Conservation (phyloP, 2,888 invertebrate species). For the Bellardia pandia region DNA sequence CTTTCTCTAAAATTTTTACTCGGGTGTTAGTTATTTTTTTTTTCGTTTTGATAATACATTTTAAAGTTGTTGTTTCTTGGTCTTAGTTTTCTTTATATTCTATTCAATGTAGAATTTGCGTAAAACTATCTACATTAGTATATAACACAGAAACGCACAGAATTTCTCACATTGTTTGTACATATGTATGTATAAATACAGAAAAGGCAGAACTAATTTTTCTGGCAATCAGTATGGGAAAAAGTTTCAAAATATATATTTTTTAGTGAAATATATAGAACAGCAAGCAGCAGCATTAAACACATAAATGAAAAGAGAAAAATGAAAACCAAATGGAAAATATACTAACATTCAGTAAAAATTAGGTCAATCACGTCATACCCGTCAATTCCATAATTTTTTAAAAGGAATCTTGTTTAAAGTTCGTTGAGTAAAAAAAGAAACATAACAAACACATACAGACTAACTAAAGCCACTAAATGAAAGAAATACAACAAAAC, state of each 20-base stretch:
- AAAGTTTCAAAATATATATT: not conserved
- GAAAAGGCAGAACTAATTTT: slow-evolving; percentile 32
- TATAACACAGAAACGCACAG: not conserved
- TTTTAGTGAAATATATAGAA: slow-evolving; percentile 25
- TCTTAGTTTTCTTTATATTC: not conserved
- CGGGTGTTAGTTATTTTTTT: not conserved
- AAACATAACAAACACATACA: slow-evolving; percentile 10
- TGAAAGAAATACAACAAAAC: slow-evolving; percentile 15
- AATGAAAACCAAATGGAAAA: slow-evolving; percentile 39
- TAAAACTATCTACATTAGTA: slow-evolving; percentile 1
- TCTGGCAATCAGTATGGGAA: slow-evolving; percentile 24
- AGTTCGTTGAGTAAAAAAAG: not conserved
- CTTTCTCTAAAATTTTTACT: not conserved
- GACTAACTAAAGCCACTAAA: slow-evolving; percentile 30
- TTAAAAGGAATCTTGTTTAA: slow-evolving; percentile 62
- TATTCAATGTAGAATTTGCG: slow-evolving; percentile 38
- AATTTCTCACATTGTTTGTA: not conserved
- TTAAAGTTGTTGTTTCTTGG: slow-evolving; percentile 1
- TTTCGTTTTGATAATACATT: not conserved
- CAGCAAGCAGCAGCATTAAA: slow-evolving; percentile 13
- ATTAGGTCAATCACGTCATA: slow-evolving; percentile 69
- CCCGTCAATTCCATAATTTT: slow-evolving; percentile 63
- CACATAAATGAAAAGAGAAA: not conserved
- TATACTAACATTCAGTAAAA: slow-evolving; percentile 31
- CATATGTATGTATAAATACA: not conserved